Base-by-base conservation (phyloP, 1,140 invertebrate genomes). In the Harpegnathos saltator region DNA sequence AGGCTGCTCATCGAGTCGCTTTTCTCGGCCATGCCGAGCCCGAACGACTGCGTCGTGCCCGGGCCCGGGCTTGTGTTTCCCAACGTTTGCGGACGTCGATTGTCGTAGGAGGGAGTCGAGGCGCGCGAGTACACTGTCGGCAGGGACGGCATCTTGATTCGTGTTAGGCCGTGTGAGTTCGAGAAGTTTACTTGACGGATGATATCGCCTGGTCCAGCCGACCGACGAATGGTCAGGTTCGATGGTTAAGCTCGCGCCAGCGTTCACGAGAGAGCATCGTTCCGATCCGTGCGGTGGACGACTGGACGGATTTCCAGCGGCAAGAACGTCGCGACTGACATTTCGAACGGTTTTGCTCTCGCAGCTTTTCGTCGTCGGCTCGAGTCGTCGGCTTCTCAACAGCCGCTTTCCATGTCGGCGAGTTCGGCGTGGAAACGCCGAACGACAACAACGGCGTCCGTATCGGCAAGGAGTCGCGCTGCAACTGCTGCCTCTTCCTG, bases 391-490 rank as follows among this genome's bases (percentile, higher is more conserved):
- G 54, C 12, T 62, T 50, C n/a, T n/a, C 22, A 77, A 75, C 48
- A 22, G 12, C n/a, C 58, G 52, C 24, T 26, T 26, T 44, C 59
- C 56, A 63, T 54, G 26, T 19, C 29, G 58, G 19, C 58, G 61
- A 63, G 77, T 89, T 89, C n/a, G n/a, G 75, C 84, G 83, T 89
- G n/a, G n/a, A n/a, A 75, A 89, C 81, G 56, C 74, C 85, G 83
- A 85, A 83, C 87, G 88, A 80, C 63, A 65, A 87, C 87, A 87
- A 80, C 63, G 62, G 87, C 83, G 84, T 90, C 87, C 87, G 90
- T 88, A 86, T 89, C 80, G 91, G 86, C 85, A 89, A 91, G 89
- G 89, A 91, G 89, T 89, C 89, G 88, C 90, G 89, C 83, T 83
- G 84, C 91, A 89, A 94, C 93, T 94, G 87, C 61, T 44, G 38